Percentiles rank a stretch among this genome's conserved stretches.
Conservation (phyloP, 2,113 vertebrate genomes). For the human (Homo sapiens) region DNA sequence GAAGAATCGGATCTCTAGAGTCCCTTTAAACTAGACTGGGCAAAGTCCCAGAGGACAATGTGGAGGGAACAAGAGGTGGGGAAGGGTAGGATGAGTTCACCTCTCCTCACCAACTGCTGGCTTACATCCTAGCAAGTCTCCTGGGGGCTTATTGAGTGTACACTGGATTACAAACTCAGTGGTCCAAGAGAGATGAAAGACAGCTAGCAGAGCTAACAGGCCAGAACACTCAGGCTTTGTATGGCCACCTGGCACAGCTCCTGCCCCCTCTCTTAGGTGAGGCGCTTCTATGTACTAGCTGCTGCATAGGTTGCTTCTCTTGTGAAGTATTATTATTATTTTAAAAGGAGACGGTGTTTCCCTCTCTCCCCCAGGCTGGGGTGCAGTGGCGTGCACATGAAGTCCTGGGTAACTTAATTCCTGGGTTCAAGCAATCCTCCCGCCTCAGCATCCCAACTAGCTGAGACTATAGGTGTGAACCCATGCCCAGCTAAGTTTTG, state of each 20-base stretch:
- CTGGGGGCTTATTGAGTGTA: not conserved
- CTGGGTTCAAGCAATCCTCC: no score
- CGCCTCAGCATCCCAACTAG: no score
- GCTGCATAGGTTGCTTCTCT: not conserved
- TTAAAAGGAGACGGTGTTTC: no score
- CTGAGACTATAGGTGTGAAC: no score
- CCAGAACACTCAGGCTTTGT: not conserved
- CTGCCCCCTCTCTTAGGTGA: not conserved
- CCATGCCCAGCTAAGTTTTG: no score
- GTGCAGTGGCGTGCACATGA: no score
- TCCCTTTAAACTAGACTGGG: conserved; percentile 44
- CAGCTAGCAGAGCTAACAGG: not conserved
- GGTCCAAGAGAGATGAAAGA: not conserved
- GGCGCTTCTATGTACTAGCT: not conserved
- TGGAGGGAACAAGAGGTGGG: not conserved
- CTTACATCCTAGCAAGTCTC: not conserved
- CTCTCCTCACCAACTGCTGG: not conserved
- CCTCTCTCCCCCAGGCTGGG: no score
- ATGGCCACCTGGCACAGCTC: not conserved
- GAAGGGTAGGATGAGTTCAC: conserved; percentile 12
- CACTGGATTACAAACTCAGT: not conserved
- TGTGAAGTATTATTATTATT: not conserved
- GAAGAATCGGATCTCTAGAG: conserved; percentile 34
- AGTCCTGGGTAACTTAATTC: no score
- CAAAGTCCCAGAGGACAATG: not conserved